Evolutionary conservation across 1,140 invertebrate species (phyloP), one percentile per base, ranked within the genome.

Genomic region (Drosophila malerkotliana): DNA sequence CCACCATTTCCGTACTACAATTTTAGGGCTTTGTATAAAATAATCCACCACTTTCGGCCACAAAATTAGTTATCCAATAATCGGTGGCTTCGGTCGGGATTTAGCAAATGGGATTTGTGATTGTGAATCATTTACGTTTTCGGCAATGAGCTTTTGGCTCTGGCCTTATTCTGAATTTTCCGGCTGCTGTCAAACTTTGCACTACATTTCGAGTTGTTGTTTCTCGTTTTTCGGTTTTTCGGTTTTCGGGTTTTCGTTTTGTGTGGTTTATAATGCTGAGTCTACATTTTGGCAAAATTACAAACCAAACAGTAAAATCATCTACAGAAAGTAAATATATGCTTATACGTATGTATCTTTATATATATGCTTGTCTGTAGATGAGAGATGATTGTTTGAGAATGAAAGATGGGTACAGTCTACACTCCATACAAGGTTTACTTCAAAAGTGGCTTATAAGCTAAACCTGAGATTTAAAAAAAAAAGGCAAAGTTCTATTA

Each of bases 301-400:
- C 74, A 78, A 68, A 54, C 21, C 60, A 69, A 73, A 74, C 49
- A 56, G 68, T 79, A 47, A 59, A 77, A 77, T 34, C 48, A 60
- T 18, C 10, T 49, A 28, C 56, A 66, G 24, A 58, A 41, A 26
- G 62, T 60, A 61, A 41, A 49, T 69, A 47, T 18, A 32, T 45
- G 44, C 44, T 12, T 9, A 37, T 18, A 14, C 15, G 10, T 15
- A 2, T 44, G 5, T 44, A 44, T 44, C 9, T 44, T 10, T 37
- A 34, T 10, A 9, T 9, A 21, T 34, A 57, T 39, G 6, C 51
- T 34, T 12, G 8, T 44, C 8, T 37, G 7, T 28, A 32, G 39
- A 63, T 34, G 30, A 7, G 48, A 30, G 7, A 52, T 28, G 41
- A 34, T 21, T 49, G 21, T 45, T 52, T 44, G 14, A 10, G 44